Conservation (phyloP, 2,888 invertebrate species). For the Thymelicus acteon region DNA sequence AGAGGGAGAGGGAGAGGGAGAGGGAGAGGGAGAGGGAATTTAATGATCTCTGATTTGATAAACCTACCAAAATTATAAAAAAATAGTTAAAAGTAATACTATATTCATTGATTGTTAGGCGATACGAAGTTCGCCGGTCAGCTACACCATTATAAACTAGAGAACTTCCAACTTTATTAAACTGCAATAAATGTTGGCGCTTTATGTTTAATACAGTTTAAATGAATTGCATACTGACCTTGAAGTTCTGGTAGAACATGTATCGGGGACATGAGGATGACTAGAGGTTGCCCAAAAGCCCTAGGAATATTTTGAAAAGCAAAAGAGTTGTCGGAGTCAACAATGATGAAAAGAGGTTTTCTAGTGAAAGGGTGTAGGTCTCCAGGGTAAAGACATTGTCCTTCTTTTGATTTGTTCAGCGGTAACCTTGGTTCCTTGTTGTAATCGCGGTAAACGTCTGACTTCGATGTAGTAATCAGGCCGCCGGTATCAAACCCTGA, state of each 20-base stretch:
- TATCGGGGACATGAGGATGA: constrained; percentile 96
- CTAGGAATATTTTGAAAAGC: constrained; percentile 95
- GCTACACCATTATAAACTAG: no score
- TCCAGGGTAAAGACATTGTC: constrained; percentile 94
- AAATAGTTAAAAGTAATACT: no score
- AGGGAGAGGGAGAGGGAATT: no score
- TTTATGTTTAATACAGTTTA: no score
- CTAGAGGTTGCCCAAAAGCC: constrained; percentile 96
- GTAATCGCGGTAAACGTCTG: constrained; percentile 86
- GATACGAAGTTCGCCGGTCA: no score
- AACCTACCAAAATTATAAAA: no score
- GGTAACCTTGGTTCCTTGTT: constrained; percentile 37
- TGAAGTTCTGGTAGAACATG: constrained; percentile 94
- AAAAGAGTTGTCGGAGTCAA: constrained; percentile 98
- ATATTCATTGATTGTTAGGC: no score
- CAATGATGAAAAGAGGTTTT: constrained; percentile 95
- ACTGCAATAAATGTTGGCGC: no score
- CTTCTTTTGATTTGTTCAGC: constrained; percentile 81
- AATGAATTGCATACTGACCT: constrained; percentile 78
- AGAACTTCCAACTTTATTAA: no score
- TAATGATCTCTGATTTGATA: no score
- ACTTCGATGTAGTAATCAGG: constrained; percentile 93
- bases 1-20: no score
- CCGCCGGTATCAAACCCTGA: constrained; percentile 90
- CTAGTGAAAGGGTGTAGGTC: constrained; percentile 97